Percentiles rank a stretch among this genome's conserved stretches.
Evolutionary conservation across 1,140 invertebrate genomes (phyloP).

Genomic region (Thaumetopoea pityocampa): DNA sequence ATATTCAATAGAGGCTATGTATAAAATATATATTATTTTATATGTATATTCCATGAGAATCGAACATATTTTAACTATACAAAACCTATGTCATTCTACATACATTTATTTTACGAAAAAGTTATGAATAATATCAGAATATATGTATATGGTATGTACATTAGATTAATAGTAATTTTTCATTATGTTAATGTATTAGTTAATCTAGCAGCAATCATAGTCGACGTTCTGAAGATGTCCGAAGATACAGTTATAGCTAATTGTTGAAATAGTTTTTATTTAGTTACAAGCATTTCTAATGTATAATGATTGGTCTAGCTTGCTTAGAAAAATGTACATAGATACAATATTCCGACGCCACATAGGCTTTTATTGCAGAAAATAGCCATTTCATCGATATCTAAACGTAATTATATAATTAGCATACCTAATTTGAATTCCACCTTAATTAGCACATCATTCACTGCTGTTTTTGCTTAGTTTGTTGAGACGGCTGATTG

Average conservation of each 20-base stretch:
- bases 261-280: conserved; percentile 52
- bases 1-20: too few species aligned
- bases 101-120: too few species aligned
- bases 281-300: conserved; percentile 39
- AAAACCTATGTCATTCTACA: too few species aligned
- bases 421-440: conserved; percentile 30
- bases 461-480: conserved; percentile 18
- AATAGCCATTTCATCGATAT: conserved; percentile 25
- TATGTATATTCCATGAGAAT: too few species aligned
- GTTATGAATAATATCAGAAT: too few species aligned
- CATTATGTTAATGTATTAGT: too few species aligned
- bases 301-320: conserved; percentile 30
- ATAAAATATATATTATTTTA: too few species aligned
- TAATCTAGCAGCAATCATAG: conserved; percentile 32
- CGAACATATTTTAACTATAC: too few species aligned
- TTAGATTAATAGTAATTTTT: too few species aligned
- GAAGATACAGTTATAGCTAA: conserved; percentile 53
- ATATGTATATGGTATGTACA: too few species aligned
- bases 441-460: conserved; percentile 24
- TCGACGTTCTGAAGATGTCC: conserved; percentile 47
- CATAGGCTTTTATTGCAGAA: conserved; percentile 24
- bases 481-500: conserved; percentile 25
- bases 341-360: conserved; percentile 16
- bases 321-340: conserved; percentile 16
- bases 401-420: conserved; percentile 22